These are phyloP conservation scores for Nettapus auritus DNA, from an alignment of 2,113 vertebrate species.

Conservation along the genomic window DNA sequence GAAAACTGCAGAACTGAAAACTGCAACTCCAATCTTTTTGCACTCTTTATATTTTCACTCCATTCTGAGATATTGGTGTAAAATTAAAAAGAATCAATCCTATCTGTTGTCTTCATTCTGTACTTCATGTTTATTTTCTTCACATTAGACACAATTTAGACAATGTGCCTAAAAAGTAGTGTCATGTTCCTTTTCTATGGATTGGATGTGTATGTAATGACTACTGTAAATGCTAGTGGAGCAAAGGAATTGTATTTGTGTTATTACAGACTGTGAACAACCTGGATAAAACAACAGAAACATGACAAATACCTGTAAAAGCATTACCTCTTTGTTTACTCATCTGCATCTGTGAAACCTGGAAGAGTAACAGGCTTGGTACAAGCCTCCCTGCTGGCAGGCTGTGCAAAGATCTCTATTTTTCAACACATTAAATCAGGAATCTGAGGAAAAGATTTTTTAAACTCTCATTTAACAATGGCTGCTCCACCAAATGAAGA, in stretches of 20 bases:
- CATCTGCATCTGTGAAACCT: neutral
- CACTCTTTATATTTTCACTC: neutral
- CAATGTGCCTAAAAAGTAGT: neutral
- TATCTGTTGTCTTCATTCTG: neutral
- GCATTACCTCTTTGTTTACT: neutral
- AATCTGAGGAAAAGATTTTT: neutral
- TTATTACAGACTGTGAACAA: neutral
- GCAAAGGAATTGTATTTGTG: neutral
- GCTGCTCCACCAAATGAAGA: neutral
- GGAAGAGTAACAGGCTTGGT: neutral
- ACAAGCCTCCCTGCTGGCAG: neutral
- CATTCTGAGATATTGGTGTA: neutral
- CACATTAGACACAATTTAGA: no score
- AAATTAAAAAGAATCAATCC: neutral
- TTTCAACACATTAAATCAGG: neutral
- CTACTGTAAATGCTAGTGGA: neutral
- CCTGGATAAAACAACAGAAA: neutral
- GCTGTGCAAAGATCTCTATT: neutral
- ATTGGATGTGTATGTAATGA: neutral
- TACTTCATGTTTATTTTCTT: neutral
- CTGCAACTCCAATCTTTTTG: neutral
- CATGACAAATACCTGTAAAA: neutral
- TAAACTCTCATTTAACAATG: neutral
- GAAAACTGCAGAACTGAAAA: neutral
- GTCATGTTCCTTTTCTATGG: neutral